phyloP scores from a whole-genome alignment of 2,888 invertebrate genomes.

The Eristalis intricaria region DNA sequence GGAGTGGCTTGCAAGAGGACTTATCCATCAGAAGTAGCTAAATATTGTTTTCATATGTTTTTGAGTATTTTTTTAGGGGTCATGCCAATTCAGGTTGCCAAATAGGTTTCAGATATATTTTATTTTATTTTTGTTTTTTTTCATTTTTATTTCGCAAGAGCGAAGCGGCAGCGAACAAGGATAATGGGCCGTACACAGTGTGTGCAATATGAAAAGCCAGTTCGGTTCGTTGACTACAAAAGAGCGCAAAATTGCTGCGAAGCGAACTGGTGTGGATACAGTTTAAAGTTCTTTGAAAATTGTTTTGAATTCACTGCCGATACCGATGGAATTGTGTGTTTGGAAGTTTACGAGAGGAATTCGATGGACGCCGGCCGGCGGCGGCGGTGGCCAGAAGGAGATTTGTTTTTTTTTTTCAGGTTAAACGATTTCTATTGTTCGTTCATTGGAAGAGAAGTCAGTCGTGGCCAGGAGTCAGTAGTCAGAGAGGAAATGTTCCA shows the following conservation, averaged over 20 bases:
- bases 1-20: background rate
- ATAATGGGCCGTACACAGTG: background rate
- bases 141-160: background rate
- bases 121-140: background rate
- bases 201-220: constrained; percentile 31
- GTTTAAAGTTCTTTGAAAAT: constrained; percentile 2
- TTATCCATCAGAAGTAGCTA: constrained; percentile 25
- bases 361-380: background rate
- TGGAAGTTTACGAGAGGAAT: background rate
- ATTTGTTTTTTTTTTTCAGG: background rate
- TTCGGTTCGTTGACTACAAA: constrained; percentile 60
- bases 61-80: constrained; percentile 6
- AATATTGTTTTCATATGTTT: constrained; percentile 20
- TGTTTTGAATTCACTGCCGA: constrained; percentile 5
- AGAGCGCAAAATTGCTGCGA: constrained; percentile 36
- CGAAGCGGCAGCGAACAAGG: background rate
- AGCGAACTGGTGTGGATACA: constrained; percentile 1
- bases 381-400: background rate
- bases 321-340: constrained; percentile 2
- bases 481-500: background rate
- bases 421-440: background rate
- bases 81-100: constrained; percentile 33
- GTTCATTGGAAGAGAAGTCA: too few relatives aligned
- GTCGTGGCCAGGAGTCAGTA: background rate
- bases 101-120: constrained; percentile 21